Evolutionary conservation across 2,888 invertebrate species (phyloP), one percentile per base, ranked within the genome.

Genomic region (Pelosia muscerda): DNA sequence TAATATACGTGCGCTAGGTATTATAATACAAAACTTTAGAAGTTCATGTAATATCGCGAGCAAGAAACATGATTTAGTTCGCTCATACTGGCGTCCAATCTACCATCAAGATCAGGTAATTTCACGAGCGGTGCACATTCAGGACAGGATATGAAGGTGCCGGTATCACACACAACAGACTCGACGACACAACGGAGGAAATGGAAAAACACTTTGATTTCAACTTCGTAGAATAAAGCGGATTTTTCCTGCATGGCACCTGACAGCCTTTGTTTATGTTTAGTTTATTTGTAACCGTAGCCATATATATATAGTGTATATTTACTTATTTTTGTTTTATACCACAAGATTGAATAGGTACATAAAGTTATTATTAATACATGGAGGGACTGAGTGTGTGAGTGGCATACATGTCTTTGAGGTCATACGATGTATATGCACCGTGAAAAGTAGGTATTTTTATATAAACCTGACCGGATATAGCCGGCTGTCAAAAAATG

Each of bases 151-250:
- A 79, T 81, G 77, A 80, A 79, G 65, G 68, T 76, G 70, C 65
- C 67, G 69, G 70, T 71, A 69, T 65, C 62, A 66, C 68, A 69
- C 68, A 66, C 69, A 65, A 65, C 65, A 63, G 60, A 65, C 42
- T 72, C 68, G 19, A 54, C 62, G 68, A 63, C 57, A 71, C 71
- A 66, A 54, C 65, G 62, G 76, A 76, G 82, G 83, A 83, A 84
- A 84, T 84, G 79, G 79, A 81, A 82, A 83, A 77, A 77, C 78
- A 68, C 72, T 79, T 77, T 76, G 72, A 75, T 80, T 74, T 76
- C 72, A 75, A 73, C 72, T 67, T 63, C 63, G 71, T 78, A 75
- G 75, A 79, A 73, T 74, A 63, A 72, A 64, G 59, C 74, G 72
- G 78, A 78, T 74, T 78, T 73, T 34, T 22, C 31, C 8, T 59